Conservation (phyloP, 2,888 invertebrate genomes). For the Stenurella melanura region DNA sequence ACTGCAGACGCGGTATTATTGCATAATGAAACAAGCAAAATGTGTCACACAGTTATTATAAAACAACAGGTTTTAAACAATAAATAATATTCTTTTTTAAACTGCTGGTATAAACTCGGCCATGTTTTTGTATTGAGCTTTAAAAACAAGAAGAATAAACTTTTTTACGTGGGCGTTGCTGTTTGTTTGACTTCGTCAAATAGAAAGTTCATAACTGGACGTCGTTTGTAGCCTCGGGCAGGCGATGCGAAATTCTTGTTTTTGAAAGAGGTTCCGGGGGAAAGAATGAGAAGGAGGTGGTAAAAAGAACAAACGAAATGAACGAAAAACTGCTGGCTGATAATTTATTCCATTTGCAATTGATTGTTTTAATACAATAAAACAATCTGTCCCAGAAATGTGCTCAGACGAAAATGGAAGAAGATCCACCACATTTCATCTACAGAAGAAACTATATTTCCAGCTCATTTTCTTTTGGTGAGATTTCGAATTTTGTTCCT, state of each 20-base stretch:
- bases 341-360: no score
- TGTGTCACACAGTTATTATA: constrained; percentile 8
- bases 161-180: neutral
- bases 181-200: neutral
- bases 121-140: neutral
- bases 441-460: no score
- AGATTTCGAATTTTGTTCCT: no score
- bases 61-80: constrained; percentile 8
- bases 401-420: no score
- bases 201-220: constrained; percentile 4
- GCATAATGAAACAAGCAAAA: neutral
- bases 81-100: constrained; percentile 1
- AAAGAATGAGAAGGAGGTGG: neutral
- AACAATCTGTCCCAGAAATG: no score
- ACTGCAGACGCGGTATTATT: neutral
- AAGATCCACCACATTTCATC: no score
- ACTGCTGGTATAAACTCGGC: neutral
- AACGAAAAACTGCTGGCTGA: neutral
- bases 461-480: no score
- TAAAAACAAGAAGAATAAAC: neutral
- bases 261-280: neutral
- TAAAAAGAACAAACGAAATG: neutral
- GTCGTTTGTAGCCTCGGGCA: neutral
- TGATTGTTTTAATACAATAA: no score
- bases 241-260: neutral